Percentiles rank a stretch among this genome's conserved stretches.
Evolutionary conservation across 1,140 invertebrate species (phyloP).

Genomic region (Scaptodrosophila lebanonensis): DNA sequence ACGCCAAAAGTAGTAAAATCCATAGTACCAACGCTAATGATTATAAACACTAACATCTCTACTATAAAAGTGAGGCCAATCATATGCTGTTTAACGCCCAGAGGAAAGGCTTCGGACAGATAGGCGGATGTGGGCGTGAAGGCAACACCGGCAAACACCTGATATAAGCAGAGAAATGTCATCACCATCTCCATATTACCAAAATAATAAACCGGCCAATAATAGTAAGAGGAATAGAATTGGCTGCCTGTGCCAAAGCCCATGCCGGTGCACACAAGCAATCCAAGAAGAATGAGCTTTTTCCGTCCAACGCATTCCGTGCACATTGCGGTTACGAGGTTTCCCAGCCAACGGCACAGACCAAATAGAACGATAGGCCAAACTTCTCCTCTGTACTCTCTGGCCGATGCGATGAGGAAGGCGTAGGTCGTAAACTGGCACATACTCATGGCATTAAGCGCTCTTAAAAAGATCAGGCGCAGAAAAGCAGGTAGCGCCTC

Average conservation of each 20-base stretch:
- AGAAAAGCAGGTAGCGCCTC: no score
- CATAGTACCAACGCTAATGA: conserved; percentile 4
- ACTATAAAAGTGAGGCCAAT: conserved; percentile 42
- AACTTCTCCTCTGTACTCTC: no score
- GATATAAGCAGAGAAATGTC: conserved; percentile 12
- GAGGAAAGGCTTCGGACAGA: conserved; percentile 45
- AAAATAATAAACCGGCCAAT: no score
- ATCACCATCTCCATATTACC: neutral
- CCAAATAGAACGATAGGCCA: conserved; percentile 24
- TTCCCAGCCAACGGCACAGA: conserved; percentile 15
- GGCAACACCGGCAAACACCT: conserved; percentile 41
- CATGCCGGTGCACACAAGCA: conserved; percentile 21
- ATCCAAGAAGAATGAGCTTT: conserved; percentile 26
- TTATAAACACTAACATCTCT: conserved; percentile 47
- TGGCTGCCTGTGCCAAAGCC: conserved; percentile 26
- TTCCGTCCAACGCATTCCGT: conserved; percentile 43
- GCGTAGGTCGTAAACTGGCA: no score
- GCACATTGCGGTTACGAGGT: conserved; percentile 2
- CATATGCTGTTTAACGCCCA: conserved; percentile 48
- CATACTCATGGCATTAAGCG: no score
- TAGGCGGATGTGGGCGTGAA: conserved; percentile 35
- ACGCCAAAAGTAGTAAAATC: neutral
- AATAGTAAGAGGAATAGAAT: no score
- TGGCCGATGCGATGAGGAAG: no score
- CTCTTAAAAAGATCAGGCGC: no score